Percentiles rank a stretch among this genome's conserved stretches.
These are phyloP conservation scores for Icerya purchasi DNA, from an alignment of 2,888 invertebrate species.

Conservation along the genomic window DNA sequence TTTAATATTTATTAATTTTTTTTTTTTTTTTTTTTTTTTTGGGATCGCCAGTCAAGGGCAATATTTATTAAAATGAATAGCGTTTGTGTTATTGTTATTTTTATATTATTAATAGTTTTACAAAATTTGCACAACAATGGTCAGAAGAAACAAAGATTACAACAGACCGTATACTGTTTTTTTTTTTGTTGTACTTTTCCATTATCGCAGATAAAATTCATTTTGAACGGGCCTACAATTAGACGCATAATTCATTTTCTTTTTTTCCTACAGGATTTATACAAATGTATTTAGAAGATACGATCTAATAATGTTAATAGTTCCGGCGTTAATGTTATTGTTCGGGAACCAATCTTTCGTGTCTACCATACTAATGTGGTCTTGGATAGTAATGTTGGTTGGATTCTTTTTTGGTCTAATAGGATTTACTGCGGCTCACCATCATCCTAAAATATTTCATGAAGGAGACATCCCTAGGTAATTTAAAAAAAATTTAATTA, in stretches of 20 bases:
- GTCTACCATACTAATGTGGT: constrained; percentile 31
- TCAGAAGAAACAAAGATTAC: not conserved
- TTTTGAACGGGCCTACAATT: constrained; percentile 17
- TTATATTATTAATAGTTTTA: too few species aligned
- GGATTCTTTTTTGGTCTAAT: constrained; percentile 40
- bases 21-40: too few species aligned
- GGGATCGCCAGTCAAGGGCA: too few species aligned
- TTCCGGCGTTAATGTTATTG: constrained; percentile 18
- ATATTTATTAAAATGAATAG: too few species aligned
- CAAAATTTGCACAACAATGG: too few species aligned
- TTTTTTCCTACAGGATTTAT: constrained; percentile 16
- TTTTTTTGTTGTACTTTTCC: constrained; percentile 15
- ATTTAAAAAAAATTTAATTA: too few species aligned
- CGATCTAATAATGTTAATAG: constrained; percentile 17
- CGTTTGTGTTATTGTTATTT: too few species aligned
- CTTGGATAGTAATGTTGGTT: constrained; percentile 31
- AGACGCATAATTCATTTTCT: constrained; percentile 16
- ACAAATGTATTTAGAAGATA: constrained; percentile 11
- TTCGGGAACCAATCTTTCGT: constrained; percentile 20
- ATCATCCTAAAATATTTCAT: constrained; percentile 56
- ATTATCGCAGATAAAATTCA: too few species aligned
- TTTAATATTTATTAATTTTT: too few species aligned
- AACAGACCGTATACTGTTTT: not conserved
- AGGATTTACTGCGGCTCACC: constrained; percentile 53
- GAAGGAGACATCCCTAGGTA: constrained; percentile 50